A percentile compares a stretch with the other conserved stretches of the same genome.
phyloP scores from a whole-genome alignment of 2,113 vertebrate species.

The Oreotrochilus melanogaster region DNA sequence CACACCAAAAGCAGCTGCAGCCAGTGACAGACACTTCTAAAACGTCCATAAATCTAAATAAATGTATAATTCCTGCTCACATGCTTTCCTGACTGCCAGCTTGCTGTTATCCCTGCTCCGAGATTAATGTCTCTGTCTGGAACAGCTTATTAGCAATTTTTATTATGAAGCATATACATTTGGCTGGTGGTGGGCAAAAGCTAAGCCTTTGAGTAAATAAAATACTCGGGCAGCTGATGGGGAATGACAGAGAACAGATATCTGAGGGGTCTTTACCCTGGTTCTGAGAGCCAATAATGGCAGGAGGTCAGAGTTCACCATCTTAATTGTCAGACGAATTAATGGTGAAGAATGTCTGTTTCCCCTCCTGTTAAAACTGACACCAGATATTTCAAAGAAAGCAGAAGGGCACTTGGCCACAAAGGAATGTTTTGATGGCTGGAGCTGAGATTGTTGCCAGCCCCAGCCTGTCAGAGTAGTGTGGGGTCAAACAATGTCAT shows the following conservation, averaged over 20 bases:
- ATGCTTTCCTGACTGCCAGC: slow-evolving; percentile 32
- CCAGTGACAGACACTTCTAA: background rate
- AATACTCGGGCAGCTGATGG: background rate
- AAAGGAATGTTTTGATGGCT: slow-evolving; percentile 61
- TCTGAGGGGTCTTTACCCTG: slow-evolving; percentile 38
- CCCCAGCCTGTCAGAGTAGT: background rate
- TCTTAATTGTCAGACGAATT: slow-evolving; percentile 63
- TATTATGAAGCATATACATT: slow-evolving; percentile 20
- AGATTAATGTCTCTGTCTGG: slow-evolving; percentile 14
- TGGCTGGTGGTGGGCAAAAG: slow-evolving; percentile 50
- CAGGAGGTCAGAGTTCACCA: slow-evolving; percentile 46
- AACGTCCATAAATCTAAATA: background rate
- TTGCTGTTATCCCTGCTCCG: background rate
- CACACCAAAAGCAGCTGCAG: background rate
- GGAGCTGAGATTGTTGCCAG: slow-evolving; percentile 49
- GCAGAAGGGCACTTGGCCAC: slow-evolving; percentile 47
- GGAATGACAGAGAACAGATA: slow-evolving; percentile 69
- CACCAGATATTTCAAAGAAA: slow-evolving; percentile 67
- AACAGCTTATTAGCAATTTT: slow-evolving; percentile 43
- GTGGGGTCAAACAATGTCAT: background rate
- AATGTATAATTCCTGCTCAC: background rate
- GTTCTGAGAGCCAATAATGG: slow-evolving; percentile 56
- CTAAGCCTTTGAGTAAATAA: slow-evolving; percentile 56
- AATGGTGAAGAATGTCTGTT: slow-evolving; percentile 68
- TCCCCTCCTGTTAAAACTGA: slow-evolving; percentile 66